phyloP scores from a whole-genome alignment of 1,140 invertebrate species.

The Nephila pilipes region DNA sequence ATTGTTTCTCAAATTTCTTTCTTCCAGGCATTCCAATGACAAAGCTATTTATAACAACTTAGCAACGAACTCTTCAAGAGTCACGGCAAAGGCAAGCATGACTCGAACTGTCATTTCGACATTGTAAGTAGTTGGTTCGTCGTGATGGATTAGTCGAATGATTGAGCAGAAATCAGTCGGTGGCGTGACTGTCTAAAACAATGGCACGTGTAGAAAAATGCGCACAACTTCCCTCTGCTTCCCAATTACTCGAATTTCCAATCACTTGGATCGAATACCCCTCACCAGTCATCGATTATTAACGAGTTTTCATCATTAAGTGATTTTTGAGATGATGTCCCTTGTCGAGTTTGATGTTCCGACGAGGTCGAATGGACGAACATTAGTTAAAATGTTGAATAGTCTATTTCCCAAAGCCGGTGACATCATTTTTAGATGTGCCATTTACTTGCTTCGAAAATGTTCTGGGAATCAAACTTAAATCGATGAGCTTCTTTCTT shows the following conservation, averaged over 20 bases:
- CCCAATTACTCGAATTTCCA: not conserved
- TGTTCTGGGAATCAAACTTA: not conserved
- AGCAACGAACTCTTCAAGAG: not conserved
- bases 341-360: not conserved
- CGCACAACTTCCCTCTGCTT: not conserved
- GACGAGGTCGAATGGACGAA: not conserved
- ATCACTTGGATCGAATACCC: not conserved
- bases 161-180: slow-evolving; percentile 17
- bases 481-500: slow-evolving; percentile 21
- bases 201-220: not conserved
- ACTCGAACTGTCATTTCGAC: not conserved
- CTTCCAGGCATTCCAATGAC: not conserved
- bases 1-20: not conserved
- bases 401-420: not conserved
- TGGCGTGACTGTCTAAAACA: not conserved
- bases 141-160: not conserved
- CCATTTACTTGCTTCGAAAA: not conserved
- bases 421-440: not conserved
- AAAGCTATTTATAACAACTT: not conserved
- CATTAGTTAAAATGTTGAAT: not conserved
- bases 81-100: not conserved
- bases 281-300: slow-evolving; percentile 6
- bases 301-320: slow-evolving; percentile 2
- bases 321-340: not conserved
- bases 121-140: not conserved